These are phyloP conservation scores for Crypturellus tataupa DNA, from an alignment of 2,797 vertebrate species.

Conservation along the genomic window DNA sequence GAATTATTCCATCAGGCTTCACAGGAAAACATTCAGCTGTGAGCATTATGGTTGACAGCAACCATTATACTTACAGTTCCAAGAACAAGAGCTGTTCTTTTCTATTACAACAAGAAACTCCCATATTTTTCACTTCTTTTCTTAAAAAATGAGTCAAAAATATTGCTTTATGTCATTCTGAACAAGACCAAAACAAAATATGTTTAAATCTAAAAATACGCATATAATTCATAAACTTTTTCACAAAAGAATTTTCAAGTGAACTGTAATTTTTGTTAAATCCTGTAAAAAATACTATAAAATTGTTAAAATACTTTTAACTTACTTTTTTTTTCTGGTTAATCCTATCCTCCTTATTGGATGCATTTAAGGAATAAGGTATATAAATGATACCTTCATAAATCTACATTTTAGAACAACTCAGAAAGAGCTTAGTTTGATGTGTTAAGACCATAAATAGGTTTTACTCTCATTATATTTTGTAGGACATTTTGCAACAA, in stretches of 20 bases:
- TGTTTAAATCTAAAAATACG: neutral
- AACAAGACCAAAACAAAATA: neutral
- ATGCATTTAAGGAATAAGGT: neutral
- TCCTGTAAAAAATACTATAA: neutral
- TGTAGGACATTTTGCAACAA: neutral
- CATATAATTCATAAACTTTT: neutral
- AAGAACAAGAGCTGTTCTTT: conserved; percentile 18
- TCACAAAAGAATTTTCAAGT: neutral
- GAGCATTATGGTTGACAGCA: conserved; percentile 22
- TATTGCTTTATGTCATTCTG: neutral
- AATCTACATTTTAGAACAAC: neutral
- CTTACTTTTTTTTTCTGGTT: neutral
- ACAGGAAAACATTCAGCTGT: conserved; percentile 20
- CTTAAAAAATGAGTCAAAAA: neutral
- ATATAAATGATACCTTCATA: neutral
- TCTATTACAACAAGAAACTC: neutral
- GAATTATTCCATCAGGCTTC: conserved; percentile 54
- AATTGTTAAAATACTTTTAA: neutral
- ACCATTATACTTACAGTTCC: conserved; percentile 8
- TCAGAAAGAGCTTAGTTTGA: neutral
- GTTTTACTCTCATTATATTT: neutral
- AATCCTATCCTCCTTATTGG: neutral
- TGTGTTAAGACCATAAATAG: neutral
- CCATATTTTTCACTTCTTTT: neutral
- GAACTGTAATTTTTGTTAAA: neutral